These are phyloP conservation scores for Tromatobia lineatoria DNA, from an alignment of 2,888 invertebrate species.

Conservation along the genomic window DNA sequence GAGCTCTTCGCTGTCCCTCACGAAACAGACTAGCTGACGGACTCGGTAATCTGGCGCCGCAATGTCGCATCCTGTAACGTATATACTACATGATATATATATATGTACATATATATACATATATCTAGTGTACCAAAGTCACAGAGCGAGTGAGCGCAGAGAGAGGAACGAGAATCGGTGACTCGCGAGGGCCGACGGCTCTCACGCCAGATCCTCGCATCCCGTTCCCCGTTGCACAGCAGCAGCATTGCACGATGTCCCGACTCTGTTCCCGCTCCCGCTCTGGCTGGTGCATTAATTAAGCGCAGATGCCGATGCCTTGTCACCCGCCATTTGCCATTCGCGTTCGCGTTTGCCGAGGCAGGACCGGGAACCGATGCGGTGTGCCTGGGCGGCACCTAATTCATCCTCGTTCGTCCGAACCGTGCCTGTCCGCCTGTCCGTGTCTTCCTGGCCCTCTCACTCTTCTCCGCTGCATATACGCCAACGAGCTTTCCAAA, in stretches of 20 bases:
- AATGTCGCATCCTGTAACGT: slow-evolving; percentile 81
- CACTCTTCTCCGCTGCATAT: slow-evolving; percentile 21
- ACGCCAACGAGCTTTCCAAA: slow-evolving; percentile 43
- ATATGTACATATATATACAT: slow-evolving; percentile 21
- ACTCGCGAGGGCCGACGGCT: slow-evolving; percentile 56
- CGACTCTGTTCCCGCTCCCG: slow-evolving; percentile 50
- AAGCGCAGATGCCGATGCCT: slow-evolving; percentile 80
- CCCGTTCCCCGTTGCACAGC: slow-evolving; percentile 47
- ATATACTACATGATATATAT: slow-evolving; percentile 74
- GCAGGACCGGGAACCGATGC: slow-evolving; percentile 64
- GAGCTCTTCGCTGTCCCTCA: slow-evolving; percentile 32
- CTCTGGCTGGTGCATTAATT: slow-evolving; percentile 76
- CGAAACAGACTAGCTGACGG: slow-evolving; percentile 61
- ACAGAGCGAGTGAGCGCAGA: slow-evolving; percentile 25
- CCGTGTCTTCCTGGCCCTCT: slow-evolving; percentile 42
- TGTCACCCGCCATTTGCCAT: slow-evolving; percentile 79
- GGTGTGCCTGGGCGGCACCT: slow-evolving; percentile 73
- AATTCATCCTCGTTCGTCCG: slow-evolving; percentile 74
- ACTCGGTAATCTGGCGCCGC: slow-evolving; percentile 76
- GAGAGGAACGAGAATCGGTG: slow-evolving; percentile 54
- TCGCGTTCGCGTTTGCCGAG: slow-evolving; percentile 72
- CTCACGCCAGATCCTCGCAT: slow-evolving; percentile 65
- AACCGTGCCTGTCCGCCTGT: slow-evolving; percentile 64
- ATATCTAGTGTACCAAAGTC: slow-evolving; percentile 39
- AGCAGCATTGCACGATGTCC: slow-evolving; percentile 59